Base-by-base conservation (phyloP, 2,888 invertebrate genomes). In the Cantharis lateralis region DNA sequence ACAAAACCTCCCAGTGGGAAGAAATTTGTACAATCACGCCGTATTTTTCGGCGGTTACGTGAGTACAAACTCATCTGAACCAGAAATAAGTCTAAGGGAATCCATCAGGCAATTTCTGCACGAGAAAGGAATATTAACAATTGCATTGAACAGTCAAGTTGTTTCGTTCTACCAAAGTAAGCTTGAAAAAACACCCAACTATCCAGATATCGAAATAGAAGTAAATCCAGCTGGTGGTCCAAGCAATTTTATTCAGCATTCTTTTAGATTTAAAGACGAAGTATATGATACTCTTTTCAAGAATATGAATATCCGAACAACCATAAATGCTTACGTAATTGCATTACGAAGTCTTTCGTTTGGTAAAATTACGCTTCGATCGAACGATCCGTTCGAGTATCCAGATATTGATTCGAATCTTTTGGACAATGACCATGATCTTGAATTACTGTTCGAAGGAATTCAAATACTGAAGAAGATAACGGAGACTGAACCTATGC, bases 21-120 rank as follows among this genome's bases (percentile, higher is more conserved):
- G 91, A 82, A 95, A 95, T 86, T 89, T 95, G 0, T 94, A 94
- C 85, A 95, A 95, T 85, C 95, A 95, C 83, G 89, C 94, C 1
- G 93, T 93, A 0, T 91, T 94, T 79, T 92, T 92, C 2, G 93
- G 93, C 2, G 88, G 94, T 72, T 92, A 92, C 0, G 95, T 95
- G 83, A 87, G 92, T 70, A 91, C 93, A 1, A 93, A 94, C 83
- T 75, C 72, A 62, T 28, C 71, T 2, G 80, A 76, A 74, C 74
- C 78, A 10, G n/a, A 61, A 2, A 24, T 16, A 18, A 70, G 20
- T 16, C 15, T 76, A 62, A 20, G 28, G 16, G 26, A 80, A 72
- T 72, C 80, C 24, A 74, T 83, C 3, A 32, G 71, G 71, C 64
- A 82, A n/a, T 83, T 75, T 72, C 74, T 83, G 15, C 72, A 79